Conservation (phyloP, 2,113 vertebrate species). For the Crocuta crocuta region DNA sequence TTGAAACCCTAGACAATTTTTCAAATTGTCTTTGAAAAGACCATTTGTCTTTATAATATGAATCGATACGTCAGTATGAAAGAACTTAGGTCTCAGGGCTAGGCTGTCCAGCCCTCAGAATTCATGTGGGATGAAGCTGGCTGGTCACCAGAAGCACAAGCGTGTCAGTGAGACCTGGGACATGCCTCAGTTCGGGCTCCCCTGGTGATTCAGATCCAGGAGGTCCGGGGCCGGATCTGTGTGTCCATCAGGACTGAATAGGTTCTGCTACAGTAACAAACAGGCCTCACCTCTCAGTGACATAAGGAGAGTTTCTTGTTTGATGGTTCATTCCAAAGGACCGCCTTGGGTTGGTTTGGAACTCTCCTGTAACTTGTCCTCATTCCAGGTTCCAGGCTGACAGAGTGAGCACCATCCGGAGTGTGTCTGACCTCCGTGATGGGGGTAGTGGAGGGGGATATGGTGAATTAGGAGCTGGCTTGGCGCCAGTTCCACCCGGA, state of each 20-base stretch:
- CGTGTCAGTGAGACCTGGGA: not conserved
- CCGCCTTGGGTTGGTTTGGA: not conserved
- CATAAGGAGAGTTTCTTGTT: not conserved
- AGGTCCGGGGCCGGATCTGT: not conserved
- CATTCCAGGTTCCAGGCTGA: not conserved
- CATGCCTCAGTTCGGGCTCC: not conserved
- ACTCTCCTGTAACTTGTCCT: not conserved
- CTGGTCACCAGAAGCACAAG: not conserved
- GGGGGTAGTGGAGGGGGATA: not conserved
- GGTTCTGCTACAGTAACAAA: not conserved
- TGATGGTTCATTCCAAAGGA: not conserved
- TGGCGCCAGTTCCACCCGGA: not conserved
- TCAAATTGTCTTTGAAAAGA: not conserved
- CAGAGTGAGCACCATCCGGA: not conserved
- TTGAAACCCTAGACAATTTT: not conserved
- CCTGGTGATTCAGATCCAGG: not conserved
- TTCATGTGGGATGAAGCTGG: not conserved
- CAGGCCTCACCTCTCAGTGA: not conserved
- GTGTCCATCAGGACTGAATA: fast-evolving
- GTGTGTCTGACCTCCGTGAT: not conserved
- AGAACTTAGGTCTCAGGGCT: not conserved
- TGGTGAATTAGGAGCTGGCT: not conserved
- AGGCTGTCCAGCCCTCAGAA: not conserved
- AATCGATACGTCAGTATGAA: not conserved
- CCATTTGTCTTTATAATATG: not conserved